Base-by-base conservation (phyloP, 2,113 vertebrate species). In the Nipponia nippon region DNA sequence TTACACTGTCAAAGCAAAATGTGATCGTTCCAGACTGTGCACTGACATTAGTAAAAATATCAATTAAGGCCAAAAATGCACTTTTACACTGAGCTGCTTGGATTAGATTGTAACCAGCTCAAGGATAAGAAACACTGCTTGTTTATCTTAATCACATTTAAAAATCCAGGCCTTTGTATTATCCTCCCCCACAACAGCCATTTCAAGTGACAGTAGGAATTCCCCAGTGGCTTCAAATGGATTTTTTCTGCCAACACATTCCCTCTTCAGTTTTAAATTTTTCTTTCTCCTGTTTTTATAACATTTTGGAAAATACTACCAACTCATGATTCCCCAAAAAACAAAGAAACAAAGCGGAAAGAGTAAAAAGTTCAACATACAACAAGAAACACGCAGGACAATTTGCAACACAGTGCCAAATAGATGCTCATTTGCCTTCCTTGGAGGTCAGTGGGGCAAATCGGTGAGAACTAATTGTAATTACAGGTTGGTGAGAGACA, bases 61-160 rank as follows among this genome's bases (percentile, higher is more conserved):
- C 96, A 97, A 95, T 97, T 97, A 98, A 95, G 44, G 95, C 96
- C 96, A 97, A 97, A 97, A 97, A 93, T 92, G 95, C 95, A 93
- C 96, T 97, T 96, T 95, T 95, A 87, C 87, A 92, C 86, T 95
- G 90, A 97, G 78, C 91, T 93, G 95, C 91, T 95, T 93, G 96
- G 97, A 96, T 97, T 96, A 97, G 91, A 90, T 65, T 93, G 90
- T 94, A 94, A 95, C 91, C 80, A 97, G 92, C 87, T 81, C 93
- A 91, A 90, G 96, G 94, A 97, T 94, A 96, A 97, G 96, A 94
- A 97, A 91, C 78, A 47, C 49, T 95, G 75, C 89, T 95, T 98
- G 97, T 95, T 97, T 97, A 96, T 97, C 95, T 95, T 95, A 97
- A 97, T 96, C 94, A 95, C 91, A 88, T 90, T 91, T 87, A 26